Evolutionary conservation across 1,140 invertebrate species (phyloP), one percentile per base, ranked within the genome.

Genomic region (Onthophagus taurus): DNA sequence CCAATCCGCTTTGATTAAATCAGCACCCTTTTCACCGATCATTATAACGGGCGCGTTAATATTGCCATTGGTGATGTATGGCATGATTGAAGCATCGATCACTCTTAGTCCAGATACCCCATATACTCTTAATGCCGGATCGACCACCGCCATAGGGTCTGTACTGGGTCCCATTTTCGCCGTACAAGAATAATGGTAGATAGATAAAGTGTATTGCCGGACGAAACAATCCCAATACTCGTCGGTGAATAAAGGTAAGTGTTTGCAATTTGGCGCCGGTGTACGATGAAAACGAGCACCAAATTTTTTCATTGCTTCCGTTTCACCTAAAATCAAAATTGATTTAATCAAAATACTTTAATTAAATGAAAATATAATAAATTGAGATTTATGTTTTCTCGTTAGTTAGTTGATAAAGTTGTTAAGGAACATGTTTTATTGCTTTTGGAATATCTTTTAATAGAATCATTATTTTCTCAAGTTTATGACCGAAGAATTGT

Each of bases 1-100:
- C 83, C 83, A 87, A 23, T 79, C 66, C 42, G 75, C 67, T 57
- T 88, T 88, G 5, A 95, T 82, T 58, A 93, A 58, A 66, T 94
- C 89, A 0, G 89, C 76, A 0, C 83, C 89, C 60, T 91, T 93
- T 58, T 96, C 91, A 0, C 71, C 91, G n/a, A 96, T 88, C 89
- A 94, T 94, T 7, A 94, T 85, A 0, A 81, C 78, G 0, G 86
- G 84, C 0, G 85, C 85, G 50, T 89, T 89, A 12, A 89, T 89
- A 53, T 90, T 89, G 0, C 86, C 88, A 57, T 78, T 85, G 0
- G 84, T 83, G 1, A 90, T 81, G 0, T 76, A 72, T 0, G 85
- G 84, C 81, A 88, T 87, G 29, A 88, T 82, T 12, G 81, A 85
- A 0, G 83, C 83, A 53, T 89, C 85, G 38, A 86, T 80, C 0